Base-by-base conservation (phyloP, 2,113 vertebrate genomes). In the Ophiodon elongatus region DNA sequence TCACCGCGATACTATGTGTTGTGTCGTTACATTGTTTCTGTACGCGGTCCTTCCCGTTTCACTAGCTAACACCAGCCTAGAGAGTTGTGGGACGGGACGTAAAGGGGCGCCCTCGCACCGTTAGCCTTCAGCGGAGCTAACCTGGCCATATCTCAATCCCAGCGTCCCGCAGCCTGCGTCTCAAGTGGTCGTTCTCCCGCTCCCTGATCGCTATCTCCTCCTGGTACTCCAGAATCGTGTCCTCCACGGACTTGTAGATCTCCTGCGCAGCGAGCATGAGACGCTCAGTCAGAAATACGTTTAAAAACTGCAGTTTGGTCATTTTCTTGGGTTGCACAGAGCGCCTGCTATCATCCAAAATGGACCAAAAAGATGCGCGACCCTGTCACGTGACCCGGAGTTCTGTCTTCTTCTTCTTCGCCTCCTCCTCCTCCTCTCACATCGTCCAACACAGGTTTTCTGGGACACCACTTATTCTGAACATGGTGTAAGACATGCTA, bases 251-350 rank as follows among this genome's bases (percentile, higher is more conserved):
- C 29, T 96, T 96, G 68, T 95, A 95, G 43, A 96, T 96, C 67
- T 96, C 95, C 78, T 96, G 95, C 14, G 95, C 95, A 4, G 94
- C 95, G 27, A 95, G 90, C 93, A 94, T 95, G 52, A 96, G 92
- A 5, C 94, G 93, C 68, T 96, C 95, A 8, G 95, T 95, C 78
- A 96, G 33, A 62, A 95, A 94, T 14, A 95, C 91, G 85, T 94
- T 95, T 33, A 96, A 41, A 82, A 94, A 92, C 82, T 96, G 94
- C 47, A 95, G 62, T 83, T 95, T 96, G 62, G 95, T 94, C 95
- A 96, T 96, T 89, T 60, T 94, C 41, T 43, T 64, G 74, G 66
- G 52, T 67, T 60, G 62, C 74, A 62, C 82, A 19, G 84, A 59
- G 81, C 76, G 80, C 39, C 50, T 67, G 72, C 80, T 80, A 62